A percentile compares a stretch with the other conserved stretches of the same genome.
These are phyloP conservation scores for Opisthograptis luteolata DNA, from an alignment of 2,888 invertebrate species.

Conservation along the genomic window DNA sequence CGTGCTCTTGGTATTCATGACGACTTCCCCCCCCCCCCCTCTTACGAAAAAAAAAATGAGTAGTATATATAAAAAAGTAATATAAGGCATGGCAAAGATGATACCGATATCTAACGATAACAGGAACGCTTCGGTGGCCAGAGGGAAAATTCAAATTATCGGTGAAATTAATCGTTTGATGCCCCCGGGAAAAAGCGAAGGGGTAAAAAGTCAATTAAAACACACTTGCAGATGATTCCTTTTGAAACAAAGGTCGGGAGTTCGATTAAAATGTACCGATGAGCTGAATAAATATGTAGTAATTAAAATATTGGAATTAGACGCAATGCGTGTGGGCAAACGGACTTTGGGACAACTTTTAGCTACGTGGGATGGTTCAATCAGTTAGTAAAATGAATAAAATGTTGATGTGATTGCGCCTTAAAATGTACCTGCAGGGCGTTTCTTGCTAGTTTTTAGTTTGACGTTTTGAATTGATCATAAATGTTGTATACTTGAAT, in stretches of 20 bases:
- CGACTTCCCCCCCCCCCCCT: too few relatives aligned
- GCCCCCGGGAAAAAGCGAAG: conserved; percentile 3
- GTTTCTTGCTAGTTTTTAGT: too few relatives aligned
- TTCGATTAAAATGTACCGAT: conserved; percentile 10
- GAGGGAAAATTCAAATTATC: conserved; percentile 27
- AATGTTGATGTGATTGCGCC: too few relatives aligned
- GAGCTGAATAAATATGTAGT: conserved; percentile 1
- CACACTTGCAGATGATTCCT: conserved; percentile 4
- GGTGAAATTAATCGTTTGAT: conserved; percentile 26
- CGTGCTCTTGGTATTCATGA: too few relatives aligned
- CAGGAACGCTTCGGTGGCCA: background rate
- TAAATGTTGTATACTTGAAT: too few relatives aligned
- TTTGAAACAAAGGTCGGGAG: conserved; percentile 19
- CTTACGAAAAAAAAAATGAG: too few relatives aligned
- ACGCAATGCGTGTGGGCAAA: background rate
- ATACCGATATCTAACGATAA: background rate
- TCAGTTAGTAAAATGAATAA: too few relatives aligned
- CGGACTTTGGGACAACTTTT: background rate
- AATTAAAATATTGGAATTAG: background rate
- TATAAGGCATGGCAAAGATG: too few relatives aligned
- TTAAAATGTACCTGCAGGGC: too few relatives aligned
- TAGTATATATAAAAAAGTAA: too few relatives aligned
- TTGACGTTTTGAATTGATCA: too few relatives aligned
- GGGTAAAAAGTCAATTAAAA: conserved; percentile 26
- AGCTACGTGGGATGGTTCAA: too few relatives aligned